Evolutionary conservation across 2,888 invertebrate species (phyloP).

Genomic region (Epinotia bilunana): DNA sequence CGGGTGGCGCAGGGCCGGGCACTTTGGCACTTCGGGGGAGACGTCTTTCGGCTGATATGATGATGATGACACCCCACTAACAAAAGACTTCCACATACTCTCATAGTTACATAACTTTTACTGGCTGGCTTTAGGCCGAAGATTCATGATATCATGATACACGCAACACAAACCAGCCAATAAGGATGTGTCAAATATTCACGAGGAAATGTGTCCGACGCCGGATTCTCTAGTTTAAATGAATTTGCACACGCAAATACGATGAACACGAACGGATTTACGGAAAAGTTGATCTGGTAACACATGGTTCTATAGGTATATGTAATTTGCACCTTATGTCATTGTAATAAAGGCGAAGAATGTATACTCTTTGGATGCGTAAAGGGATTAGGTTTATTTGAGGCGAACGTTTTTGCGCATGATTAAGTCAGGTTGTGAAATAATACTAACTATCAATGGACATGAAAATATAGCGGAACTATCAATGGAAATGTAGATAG

Average conservation of each 20-base stretch:
- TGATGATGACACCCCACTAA: no score
- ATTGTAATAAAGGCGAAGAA: background rate
- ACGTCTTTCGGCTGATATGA: no score
- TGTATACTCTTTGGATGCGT: background rate
- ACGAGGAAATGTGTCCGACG: slow-evolving; percentile 19
- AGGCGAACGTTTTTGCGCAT: background rate
- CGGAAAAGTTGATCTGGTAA: background rate
- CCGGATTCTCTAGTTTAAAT: slow-evolving; percentile 35
- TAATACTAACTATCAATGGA: background rate
- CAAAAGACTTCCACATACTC: background rate
- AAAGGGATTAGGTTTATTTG: background rate
- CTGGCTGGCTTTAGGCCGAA: background rate
- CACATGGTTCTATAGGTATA: background rate
- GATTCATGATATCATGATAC: slow-evolving; percentile 10
- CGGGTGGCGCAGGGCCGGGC: no score
- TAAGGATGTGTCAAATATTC: slow-evolving; percentile 43
- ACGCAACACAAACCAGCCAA: slow-evolving; percentile 41
- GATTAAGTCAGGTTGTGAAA: no score
- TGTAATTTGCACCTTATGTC: background rate
- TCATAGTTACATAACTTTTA: slow-evolving; percentile 16
- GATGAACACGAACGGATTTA: background rate
- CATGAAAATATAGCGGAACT: background rate
- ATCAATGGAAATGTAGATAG: no score
- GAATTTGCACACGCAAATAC: slow-evolving; percentile 29
- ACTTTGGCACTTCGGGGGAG: no score